Evolutionary conservation across 2,888 invertebrate genomes (phyloP), one percentile per base, ranked within the genome.

Genomic region (Panopea generosa): DNA sequence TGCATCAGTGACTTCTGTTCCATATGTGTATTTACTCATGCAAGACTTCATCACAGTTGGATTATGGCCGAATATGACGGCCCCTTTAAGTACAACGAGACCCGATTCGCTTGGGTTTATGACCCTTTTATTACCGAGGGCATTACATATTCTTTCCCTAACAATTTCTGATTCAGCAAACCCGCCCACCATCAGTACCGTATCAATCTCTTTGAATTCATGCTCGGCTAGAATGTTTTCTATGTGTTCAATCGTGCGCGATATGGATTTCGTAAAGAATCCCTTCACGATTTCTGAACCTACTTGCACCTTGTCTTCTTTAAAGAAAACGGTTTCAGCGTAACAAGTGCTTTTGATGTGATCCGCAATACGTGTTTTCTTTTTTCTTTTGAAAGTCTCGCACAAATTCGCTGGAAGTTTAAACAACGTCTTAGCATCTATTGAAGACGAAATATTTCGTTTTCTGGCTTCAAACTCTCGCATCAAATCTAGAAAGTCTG

Each of bases 151-250:
- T n/a, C n/a, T n/a, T n/a, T n/a, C n/a, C n/a, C n/a, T n/a, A n/a
- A n/a, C n/a, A n/a, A n/a, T n/a, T n/a, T n/a, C n/a, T n/a, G n/a
- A n/a, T n/a, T n/a, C n/a, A n/a, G n/a, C n/a, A n/a, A n/a, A n/a
- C n/a, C 80, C 80, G 14, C 80, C 80, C 20, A 80, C 78, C 49
- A 78, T 47, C 29, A 77, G 47, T 20, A 77, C 73, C 14, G 56
- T 66, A 18, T 62, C 59, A 26, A 74, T 74, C 16, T 50, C 55
- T 29, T 29, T 27, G 20, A 50, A 56, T 2, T 65, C 33, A 9
- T 63, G 45, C 27, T 67, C 60, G n/a, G 18, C 38, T 2, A 74
- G 27, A 16, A 78, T 56, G 40, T 57, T 55, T 50, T 22, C n/a
- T 1, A 78, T 67, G 38, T 74, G 74, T 11, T 24, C 43, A 3